Percentiles rank a stretch among this genome's conserved stretches.
Conservation (phyloP, 1,140 invertebrate species). For the Drosophila bipectinata region DNA sequence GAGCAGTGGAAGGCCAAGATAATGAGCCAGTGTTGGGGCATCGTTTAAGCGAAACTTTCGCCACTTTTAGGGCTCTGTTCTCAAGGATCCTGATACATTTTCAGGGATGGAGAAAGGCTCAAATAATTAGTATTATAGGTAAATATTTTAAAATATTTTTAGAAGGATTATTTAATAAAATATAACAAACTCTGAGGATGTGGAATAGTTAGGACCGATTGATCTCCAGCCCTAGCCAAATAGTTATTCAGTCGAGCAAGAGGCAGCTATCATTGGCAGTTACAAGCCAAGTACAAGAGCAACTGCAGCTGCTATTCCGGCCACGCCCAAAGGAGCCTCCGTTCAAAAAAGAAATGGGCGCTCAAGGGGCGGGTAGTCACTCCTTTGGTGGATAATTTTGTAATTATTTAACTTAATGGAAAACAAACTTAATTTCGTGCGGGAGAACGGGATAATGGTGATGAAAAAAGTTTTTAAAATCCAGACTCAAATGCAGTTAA, state of each 20-base stretch:
- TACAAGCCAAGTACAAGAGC: slow-evolving; percentile 43
- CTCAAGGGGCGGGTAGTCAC: slow-evolving; percentile 14
- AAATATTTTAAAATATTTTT: background rate
- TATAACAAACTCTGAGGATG: background rate
- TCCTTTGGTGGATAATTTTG: slow-evolving; percentile 76
- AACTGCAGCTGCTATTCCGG: slow-evolving; percentile 66
- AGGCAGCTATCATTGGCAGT: slow-evolving; percentile 72
- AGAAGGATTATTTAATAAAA: background rate
- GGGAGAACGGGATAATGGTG: slow-evolving; percentile 41
- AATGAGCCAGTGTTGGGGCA: slow-evolving; percentile 68
- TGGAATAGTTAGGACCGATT: background rate
- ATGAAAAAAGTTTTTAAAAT: slow-evolving; percentile 15
- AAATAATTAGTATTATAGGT: background rate
- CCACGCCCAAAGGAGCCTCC: slow-evolving; percentile 12
- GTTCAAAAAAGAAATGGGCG: slow-evolving; percentile 9
- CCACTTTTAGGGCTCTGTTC: slow-evolving; percentile 13
- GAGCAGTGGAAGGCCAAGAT: slow-evolving; percentile 54
- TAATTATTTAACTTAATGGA: slow-evolving; percentile 83
- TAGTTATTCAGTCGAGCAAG: slow-evolving; percentile 55
- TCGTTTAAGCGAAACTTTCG: slow-evolving; percentile 66
- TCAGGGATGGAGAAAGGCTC: slow-evolving; percentile 1
- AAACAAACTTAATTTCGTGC: slow-evolving; percentile 79
- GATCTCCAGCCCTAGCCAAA: slow-evolving; percentile 46
- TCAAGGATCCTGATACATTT: slow-evolving; percentile 10
- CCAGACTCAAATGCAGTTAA: background rate